Percentiles rank a stretch among this genome's conserved stretches.
Conservation (phyloP, 2,888 invertebrate species). For the Tachina grossa region DNA sequence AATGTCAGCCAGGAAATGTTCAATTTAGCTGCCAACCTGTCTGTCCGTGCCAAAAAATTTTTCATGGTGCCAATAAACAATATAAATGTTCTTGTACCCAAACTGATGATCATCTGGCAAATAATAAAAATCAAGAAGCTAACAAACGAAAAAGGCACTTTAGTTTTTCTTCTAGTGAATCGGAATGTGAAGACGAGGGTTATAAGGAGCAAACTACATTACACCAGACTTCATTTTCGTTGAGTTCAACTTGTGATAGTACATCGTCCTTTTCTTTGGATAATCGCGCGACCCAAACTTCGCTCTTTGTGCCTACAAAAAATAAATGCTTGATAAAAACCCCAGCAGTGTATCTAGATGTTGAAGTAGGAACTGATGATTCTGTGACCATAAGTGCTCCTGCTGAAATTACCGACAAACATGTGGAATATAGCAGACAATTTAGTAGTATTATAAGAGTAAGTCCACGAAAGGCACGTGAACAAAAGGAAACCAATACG, state of each 20-base stretch:
- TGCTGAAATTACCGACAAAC: slow-evolving; percentile 72
- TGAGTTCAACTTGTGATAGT: slow-evolving; percentile 46
- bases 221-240: slow-evolving; percentile 38
- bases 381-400: slow-evolving; percentile 71
- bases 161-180: slow-evolving; percentile 50
- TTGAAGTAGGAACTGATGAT: slow-evolving; percentile 76
- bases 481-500: slow-evolving; percentile 13
- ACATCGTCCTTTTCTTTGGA: slow-evolving; percentile 4
- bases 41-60: slow-evolving; percentile 25
- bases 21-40: slow-evolving; percentile 24
- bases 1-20: slow-evolving; percentile 54
- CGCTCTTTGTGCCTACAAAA: slow-evolving; percentile 31
- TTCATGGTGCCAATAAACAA: slow-evolving; percentile 11
- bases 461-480: slow-evolving; percentile 31
- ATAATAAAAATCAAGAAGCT: slow-evolving; percentile 8
- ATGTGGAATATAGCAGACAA: slow-evolving; percentile 72
- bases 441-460: slow-evolving; percentile 71
- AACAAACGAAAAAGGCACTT: slow-evolving; percentile 53
- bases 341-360: slow-evolving; percentile 75
- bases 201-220: slow-evolving; percentile 43
- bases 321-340: slow-evolving; percentile 63
- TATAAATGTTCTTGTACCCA: slow-evolving; percentile 48
- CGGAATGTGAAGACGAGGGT: slow-evolving; percentile 55
- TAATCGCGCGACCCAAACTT: slow-evolving; percentile 40
- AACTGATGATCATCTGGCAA: not conserved